Evolutionary conservation across 2,113 vertebrate species (phyloP).

Genomic region (Nothocercus nigrocapillus): DNA sequence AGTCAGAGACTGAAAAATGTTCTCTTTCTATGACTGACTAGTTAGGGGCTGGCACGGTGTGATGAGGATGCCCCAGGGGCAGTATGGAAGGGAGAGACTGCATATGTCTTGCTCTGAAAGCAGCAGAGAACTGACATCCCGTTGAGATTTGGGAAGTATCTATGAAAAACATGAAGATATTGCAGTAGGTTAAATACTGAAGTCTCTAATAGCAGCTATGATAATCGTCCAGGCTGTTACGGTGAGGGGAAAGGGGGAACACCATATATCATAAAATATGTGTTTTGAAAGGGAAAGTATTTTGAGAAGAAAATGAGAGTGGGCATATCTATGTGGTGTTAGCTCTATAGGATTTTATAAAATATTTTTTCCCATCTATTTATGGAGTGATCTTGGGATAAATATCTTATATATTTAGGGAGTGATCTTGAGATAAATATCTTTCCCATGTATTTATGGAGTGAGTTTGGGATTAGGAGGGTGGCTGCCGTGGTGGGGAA

Average conservation of each 20-base stretch:
- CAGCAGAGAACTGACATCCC: background rate
- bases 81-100: background rate
- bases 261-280: rapidly evolving
- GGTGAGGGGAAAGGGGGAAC: background rate
- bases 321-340: background rate
- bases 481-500: background rate
- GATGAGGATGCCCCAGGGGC: background rate
- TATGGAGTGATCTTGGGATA: background rate
- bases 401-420: background rate
- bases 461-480: background rate
- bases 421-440: background rate
- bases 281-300: background rate
- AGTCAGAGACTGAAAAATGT: background rate
- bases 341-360: too few species aligned
- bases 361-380: background rate
- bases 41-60: background rate
- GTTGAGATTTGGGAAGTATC: background rate
- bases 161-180: background rate
- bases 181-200: background rate
- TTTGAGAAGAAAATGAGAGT: background rate
- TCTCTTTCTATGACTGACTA: background rate
- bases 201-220: background rate
- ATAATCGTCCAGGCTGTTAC: background rate
- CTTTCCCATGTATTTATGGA: background rate
- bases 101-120: background rate